Evolutionary conservation across 2,113 vertebrate species (phyloP).

Genomic region (Chionis minor): DNA sequence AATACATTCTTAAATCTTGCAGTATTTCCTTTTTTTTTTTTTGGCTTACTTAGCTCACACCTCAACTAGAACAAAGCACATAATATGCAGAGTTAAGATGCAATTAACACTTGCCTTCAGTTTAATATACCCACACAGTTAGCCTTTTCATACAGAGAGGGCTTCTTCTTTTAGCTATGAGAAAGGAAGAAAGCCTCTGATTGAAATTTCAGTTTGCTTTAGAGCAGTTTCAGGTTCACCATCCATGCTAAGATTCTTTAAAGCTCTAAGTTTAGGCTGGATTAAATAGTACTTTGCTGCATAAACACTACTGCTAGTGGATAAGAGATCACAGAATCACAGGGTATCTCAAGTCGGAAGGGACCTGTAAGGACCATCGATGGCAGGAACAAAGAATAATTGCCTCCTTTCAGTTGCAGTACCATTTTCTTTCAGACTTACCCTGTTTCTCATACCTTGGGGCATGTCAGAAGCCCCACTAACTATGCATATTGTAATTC

Average conservation of each 20-base stretch:
- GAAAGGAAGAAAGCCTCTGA: background rate
- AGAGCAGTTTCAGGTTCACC: background rate
- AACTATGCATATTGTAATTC: accelerated
- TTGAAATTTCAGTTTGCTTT: background rate
- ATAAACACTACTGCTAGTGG: background rate
- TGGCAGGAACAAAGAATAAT: background rate
- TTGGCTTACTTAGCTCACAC: background rate
- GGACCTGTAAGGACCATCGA: accelerated
- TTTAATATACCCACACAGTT: background rate
- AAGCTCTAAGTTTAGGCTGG: background rate
- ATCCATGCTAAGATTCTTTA: background rate
- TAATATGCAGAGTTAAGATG: background rate
- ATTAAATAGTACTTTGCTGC: background rate
- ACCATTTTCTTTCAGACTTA: background rate
- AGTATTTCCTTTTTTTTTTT: background rate
- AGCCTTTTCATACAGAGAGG: background rate
- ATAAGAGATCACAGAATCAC: background rate
- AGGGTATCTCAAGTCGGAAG: background rate
- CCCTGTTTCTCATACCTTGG: background rate
- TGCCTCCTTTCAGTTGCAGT: background rate
- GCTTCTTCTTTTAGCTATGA: background rate
- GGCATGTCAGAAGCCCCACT: background rate
- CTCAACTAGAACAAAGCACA: background rate
- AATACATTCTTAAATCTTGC: background rate
- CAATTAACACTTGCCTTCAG: background rate